phyloP scores from a whole-genome alignment of 1,140 invertebrate species.

The Tetragonula clypearis region DNA sequence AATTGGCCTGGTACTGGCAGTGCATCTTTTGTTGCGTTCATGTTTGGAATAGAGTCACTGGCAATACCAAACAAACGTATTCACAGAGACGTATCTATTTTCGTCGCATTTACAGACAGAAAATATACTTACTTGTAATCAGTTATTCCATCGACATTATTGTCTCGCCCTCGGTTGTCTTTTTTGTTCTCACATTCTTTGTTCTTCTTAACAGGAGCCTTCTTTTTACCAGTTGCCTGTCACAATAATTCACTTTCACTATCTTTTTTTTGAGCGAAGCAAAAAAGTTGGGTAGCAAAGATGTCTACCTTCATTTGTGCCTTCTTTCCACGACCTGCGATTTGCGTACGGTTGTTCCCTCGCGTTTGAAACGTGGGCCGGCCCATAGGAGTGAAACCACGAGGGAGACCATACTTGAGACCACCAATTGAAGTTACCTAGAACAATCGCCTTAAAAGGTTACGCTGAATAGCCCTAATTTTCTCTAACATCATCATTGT shows the following conservation, averaged over 20 bases:
- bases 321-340: conserved; percentile 76
- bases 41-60: conserved; percentile 70
- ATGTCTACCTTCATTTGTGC: conserved; percentile 78
- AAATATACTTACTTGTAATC: conserved; percentile 72
- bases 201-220: conserved; percentile 74
- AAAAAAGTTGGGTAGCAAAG: background rate
- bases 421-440: conserved; percentile 80
- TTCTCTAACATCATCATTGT: background rate
- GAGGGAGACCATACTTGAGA: conserved; percentile 73
- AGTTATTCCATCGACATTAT: conserved; percentile 72
- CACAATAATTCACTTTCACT: background rate
- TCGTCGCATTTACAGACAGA: background rate
- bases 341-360: conserved; percentile 69
- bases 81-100: background rate
- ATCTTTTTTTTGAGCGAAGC: background rate
- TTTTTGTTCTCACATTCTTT: conserved; percentile 74
- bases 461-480: background rate
- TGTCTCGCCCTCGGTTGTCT: conserved; percentile 69
- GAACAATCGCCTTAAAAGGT: conserved; percentile 46
- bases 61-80: background rate
- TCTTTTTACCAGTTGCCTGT: conserved; percentile 78
- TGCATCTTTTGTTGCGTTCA: conserved; percentile 70
- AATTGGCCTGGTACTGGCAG: conserved; percentile 70
- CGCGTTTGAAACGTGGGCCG: conserved; percentile 75
- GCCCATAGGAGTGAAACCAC: conserved; percentile 73